Percentiles rank a stretch among this genome's conserved stretches.
Conservation (phyloP, 2,888 invertebrate genomes). For the Apotomis betuletana region DNA sequence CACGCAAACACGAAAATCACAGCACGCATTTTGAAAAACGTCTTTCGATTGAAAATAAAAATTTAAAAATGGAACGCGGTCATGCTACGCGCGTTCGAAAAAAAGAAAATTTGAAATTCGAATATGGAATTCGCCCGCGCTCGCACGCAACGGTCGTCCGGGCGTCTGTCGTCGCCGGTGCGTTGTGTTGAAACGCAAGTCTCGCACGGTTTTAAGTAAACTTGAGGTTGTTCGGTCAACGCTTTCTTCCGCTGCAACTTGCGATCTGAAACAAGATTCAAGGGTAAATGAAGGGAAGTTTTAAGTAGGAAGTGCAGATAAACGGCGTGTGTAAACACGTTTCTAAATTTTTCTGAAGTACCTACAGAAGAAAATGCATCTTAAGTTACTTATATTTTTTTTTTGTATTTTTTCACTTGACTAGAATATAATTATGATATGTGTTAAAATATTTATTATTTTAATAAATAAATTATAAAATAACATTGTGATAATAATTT, state of each 20-base stretch:
- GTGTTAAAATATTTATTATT: too few relatives aligned
- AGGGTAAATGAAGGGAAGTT: conserved; percentile 40
- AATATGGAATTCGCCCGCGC: conserved; percentile 17
- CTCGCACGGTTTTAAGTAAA: conserved; percentile 33
- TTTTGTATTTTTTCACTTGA: too few relatives aligned
- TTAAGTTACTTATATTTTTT: too few relatives aligned
- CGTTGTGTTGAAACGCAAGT: conserved; percentile 28
- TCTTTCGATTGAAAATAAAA: background rate
- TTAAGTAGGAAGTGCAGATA: conserved; percentile 28
- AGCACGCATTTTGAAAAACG: conserved; percentile 62
- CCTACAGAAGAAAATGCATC: too few relatives aligned
- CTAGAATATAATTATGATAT: too few relatives aligned
- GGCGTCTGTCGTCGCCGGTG: conserved; percentile 20
- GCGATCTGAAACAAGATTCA: conserved; percentile 36
- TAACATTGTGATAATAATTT: too few relatives aligned
- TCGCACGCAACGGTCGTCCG: conserved; percentile 15
- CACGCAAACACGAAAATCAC: conserved; percentile 60
- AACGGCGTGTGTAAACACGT: conserved; percentile 9
- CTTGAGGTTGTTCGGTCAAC: conserved; percentile 30
- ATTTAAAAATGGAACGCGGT: background rate
- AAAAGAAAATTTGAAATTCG: conserved; percentile 20
- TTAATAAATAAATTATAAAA: too few relatives aligned
- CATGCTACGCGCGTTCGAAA: conserved; percentile 1
- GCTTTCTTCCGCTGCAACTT: conserved; percentile 39
- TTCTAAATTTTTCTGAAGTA: background rate